These are phyloP conservation scores for Xiphorhynchus elegans DNA, from an alignment of 2,113 vertebrate genomes.

Conservation along the genomic window DNA sequence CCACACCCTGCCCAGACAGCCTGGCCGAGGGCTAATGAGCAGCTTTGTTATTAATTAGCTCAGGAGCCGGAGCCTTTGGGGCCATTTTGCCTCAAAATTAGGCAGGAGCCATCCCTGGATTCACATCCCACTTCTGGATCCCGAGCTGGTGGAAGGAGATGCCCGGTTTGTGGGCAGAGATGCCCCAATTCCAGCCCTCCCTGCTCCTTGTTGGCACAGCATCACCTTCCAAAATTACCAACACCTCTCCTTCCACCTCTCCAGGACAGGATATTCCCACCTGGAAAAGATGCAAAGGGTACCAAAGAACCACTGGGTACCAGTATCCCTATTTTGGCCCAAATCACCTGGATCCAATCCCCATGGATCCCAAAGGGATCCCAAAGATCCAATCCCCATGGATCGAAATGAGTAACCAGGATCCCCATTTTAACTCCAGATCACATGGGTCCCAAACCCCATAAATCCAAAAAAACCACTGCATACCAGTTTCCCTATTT, in stretches of 20 bases:
- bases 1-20: conserved; percentile 33
- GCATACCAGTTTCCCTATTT: rapidly evolving
- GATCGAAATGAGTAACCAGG: neutral
- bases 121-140: neutral
- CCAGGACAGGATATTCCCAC: neutral
- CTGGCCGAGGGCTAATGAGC: neutral
- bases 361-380: neutral
- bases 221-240: too few species aligned
- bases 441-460: neutral
- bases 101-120: neutral
- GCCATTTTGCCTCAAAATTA: neutral
- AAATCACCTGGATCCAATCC: neutral
- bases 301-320: rapidly evolving
- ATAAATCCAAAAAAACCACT: rapidly evolving
- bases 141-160: rapidly evolving
- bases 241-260: rapidly evolving
- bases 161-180: rapidly evolving
- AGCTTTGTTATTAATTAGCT: conserved; percentile 64
- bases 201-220: too few species aligned
- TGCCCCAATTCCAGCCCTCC: neutral
- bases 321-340: rapidly evolving
- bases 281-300: too few species aligned
- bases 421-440: neutral
- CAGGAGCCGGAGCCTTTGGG: neutral
- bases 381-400: too few species aligned